A percentile compares a stretch with the other conserved stretches of the same genome.
These are phyloP conservation scores for Argyra leucocephala DNA, from an alignment of 2,888 invertebrate species.

Conservation along the genomic window DNA sequence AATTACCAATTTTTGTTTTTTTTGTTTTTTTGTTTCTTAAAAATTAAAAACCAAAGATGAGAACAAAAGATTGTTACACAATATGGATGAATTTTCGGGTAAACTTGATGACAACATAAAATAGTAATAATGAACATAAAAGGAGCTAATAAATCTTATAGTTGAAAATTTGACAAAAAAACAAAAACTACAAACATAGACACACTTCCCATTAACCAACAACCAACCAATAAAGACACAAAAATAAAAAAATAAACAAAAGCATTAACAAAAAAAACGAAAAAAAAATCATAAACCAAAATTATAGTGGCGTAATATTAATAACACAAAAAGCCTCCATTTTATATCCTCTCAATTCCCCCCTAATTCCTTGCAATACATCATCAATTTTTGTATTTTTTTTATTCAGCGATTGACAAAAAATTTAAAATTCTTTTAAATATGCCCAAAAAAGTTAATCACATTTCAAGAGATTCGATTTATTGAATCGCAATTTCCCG, in stretches of 20 bases:
- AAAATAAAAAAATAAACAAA: not conserved
- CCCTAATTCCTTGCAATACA: too few species aligned
- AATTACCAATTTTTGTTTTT: too few species aligned
- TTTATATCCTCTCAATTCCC: too few species aligned
- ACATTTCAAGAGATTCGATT: not conserved
- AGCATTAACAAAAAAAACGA: not conserved
- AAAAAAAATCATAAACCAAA: not conserved
- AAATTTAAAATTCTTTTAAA: not conserved
- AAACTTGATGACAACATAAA: not conserved
- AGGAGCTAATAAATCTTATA: not conserved
- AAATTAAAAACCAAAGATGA: not conserved
- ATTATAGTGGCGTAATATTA: not conserved
- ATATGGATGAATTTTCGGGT: not conserved
- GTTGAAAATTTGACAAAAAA: not conserved
- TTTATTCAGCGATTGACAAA: too few species aligned
- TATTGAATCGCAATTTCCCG: conserved; percentile 1
- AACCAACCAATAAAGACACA: too few species aligned
- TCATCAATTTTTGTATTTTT: too few species aligned
- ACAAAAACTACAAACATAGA: too few species aligned
- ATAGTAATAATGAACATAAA: not conserved
- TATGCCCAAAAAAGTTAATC: not conserved
- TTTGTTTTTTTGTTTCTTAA: too few species aligned
- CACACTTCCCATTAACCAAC: too few species aligned
- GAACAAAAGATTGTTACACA: conserved; percentile 1
- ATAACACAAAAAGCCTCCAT: not conserved